Evolutionary conservation across 2,113 vertebrate genomes (phyloP).

Genomic region (Corythoichthys haematopterus): DNA sequence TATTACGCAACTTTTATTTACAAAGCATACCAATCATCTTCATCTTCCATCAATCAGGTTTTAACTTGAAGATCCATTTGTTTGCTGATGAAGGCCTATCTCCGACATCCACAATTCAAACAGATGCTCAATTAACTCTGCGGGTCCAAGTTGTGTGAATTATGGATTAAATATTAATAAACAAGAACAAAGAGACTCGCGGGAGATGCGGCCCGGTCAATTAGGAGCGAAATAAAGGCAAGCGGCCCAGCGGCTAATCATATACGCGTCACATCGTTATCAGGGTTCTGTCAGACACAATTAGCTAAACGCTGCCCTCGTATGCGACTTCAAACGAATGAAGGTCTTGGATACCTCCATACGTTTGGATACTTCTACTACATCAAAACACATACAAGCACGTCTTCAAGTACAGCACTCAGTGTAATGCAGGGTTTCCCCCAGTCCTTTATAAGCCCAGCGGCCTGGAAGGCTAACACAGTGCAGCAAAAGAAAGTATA

Average conservation of each 20-base stretch:
- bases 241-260: slow-evolving; percentile 80
- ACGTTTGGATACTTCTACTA: slow-evolving; percentile 17
- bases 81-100: neutral
- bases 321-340: slow-evolving; percentile 88
- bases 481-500: too few relatives aligned
- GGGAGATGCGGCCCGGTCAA: slow-evolving; percentile 87
- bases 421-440: neutral
- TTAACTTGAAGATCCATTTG: neutral
- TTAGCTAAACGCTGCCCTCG: slow-evolving; percentile 77
- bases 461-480: too few relatives aligned
- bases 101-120: slow-evolving; percentile 1
- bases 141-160: slow-evolving; percentile 84
- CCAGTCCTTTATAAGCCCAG: too few relatives aligned
- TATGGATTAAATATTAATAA: slow-evolving; percentile 99
- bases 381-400: slow-evolving; percentile 10
- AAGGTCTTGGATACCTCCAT: slow-evolving; percentile 59
- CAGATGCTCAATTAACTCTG: slow-evolving; percentile 84
- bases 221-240: slow-evolving; percentile 82
- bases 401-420: neutral
- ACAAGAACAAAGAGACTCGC: slow-evolving; percentile 90
- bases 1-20: too few relatives aligned
- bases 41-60: too few relatives aligned
- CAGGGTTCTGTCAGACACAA: slow-evolving; percentile 86
- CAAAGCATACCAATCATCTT: too few relatives aligned
- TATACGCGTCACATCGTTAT: slow-evolving; percentile 89